These are phyloP conservation scores for Orthosia incerta DNA, from an alignment of 2,888 invertebrate species.

Conservation along the genomic window DNA sequence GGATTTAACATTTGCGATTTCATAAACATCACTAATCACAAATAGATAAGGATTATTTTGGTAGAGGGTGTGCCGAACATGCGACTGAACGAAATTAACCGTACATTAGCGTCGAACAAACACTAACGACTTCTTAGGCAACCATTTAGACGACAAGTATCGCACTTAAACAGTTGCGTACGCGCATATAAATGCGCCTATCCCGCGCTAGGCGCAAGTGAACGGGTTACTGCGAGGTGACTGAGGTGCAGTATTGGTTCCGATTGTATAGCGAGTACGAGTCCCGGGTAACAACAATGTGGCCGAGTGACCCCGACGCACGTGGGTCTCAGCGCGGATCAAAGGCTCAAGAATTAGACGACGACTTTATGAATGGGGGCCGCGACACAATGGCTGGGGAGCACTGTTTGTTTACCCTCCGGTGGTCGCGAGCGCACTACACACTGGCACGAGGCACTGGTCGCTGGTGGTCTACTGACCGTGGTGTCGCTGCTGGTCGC, in stretches of 20 bases:
- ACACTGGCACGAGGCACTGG: slow-evolving; percentile 39
- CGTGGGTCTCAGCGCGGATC: slow-evolving; percentile 57
- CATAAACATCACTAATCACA: slow-evolving; percentile 66
- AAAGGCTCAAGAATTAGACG: slow-evolving; percentile 47
- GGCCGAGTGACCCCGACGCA: slow-evolving; percentile 65
- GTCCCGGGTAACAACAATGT: slow-evolving; percentile 43
- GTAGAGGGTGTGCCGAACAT: not conserved
- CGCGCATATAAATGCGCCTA: slow-evolving; percentile 66
- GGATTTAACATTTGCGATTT: slow-evolving; percentile 28
- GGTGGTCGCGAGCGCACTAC: slow-evolving; percentile 48
- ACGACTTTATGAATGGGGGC: slow-evolving; percentile 52
- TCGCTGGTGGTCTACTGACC: slow-evolving; percentile 78
- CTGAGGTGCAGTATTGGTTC: slow-evolving; percentile 58
- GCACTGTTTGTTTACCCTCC: slow-evolving; percentile 58
- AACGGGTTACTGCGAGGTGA: slow-evolving; percentile 51
- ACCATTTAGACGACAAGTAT: slow-evolving; percentile 38
- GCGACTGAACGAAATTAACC: not conserved
- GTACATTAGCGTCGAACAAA: slow-evolving; percentile 24
- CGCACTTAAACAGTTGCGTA: slow-evolving; percentile 62
- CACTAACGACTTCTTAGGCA: slow-evolving; percentile 36
- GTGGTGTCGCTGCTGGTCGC: slow-evolving; percentile 79
- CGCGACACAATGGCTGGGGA: slow-evolving; percentile 51
- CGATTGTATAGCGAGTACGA: slow-evolving; percentile 66
- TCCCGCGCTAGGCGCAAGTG: slow-evolving; percentile 51
- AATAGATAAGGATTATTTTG: slow-evolving; percentile 14